Evolutionary conservation across 2,797 vertebrate species (phyloP), one percentile per base, ranked within the genome.

Genomic region (Pipistrellus nathusii): DNA sequence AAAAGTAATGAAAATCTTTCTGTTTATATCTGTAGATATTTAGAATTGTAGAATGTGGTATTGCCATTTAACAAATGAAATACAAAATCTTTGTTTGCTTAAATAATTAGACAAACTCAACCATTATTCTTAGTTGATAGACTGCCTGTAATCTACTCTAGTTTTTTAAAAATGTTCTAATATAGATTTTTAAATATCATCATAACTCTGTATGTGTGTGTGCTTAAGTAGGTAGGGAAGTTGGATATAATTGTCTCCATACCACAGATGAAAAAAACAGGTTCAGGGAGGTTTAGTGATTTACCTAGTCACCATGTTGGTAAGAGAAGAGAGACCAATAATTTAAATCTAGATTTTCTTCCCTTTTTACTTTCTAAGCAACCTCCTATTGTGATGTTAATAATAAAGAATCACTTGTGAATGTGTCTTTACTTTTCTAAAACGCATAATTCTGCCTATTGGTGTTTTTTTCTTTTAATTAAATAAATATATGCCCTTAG

Each of bases 321-420:
- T 46, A 89, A 87, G 10, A 76, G 8, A 93, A 87, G 10, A 76
- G 8, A 93, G 18, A 44, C 2, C 59, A 2, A 44, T 64, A 41
- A 93, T 80, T 88, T 76, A 86, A 96, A 51, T 78, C 5, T n/a
- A 77, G 7, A 68, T 73, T 78, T 91, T 59, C 25, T 59, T 73
- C 18, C 8, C 71, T 41, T 3, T 88, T 7, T 18, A 30, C 72
- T 91, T 95, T 95, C 44, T 57, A 86, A 23, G 23, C 32, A 6
- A 9, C 8, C 5, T 46, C 17, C 13, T 84, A 44, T 51, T 73
- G 14, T 57, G 9, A 85, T 46, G 4, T 21, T 89, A 12, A 72
- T 77, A 57, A 55, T 38, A 64, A 41, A 81, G n/a, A 78, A 83
- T 73, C 4, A 59, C 41, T 30, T 9, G 3, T 10, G 5, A 78